A percentile compares a stretch with the other conserved stretches of the same genome.
Evolutionary conservation across 2,888 invertebrate genomes (phyloP).

Genomic region (Xanthorhoe designata): DNA sequence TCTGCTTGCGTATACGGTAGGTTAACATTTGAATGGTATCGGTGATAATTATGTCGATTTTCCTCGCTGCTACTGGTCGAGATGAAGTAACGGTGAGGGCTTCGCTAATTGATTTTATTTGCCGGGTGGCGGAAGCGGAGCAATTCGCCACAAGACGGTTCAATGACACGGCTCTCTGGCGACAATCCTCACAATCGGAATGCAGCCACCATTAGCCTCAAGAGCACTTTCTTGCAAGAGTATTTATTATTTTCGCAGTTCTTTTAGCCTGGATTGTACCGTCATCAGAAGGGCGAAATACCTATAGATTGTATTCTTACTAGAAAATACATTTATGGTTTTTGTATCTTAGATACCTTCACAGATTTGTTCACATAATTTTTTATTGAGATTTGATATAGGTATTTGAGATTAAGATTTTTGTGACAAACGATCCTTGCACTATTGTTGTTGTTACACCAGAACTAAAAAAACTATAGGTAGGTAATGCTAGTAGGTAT

Average conservation of each 20-base stretch:
- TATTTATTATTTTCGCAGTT: constrained; percentile 55
- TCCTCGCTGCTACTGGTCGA: constrained; percentile 34
- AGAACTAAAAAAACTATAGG: too few species aligned
- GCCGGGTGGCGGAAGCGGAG: constrained; percentile 67
- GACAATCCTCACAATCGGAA: constrained; percentile 65
- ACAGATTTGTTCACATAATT: background rate
- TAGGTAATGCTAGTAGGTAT: too few species aligned
- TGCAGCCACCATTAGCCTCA: constrained; percentile 64
- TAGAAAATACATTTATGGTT: background rate
- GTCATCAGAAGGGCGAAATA: constrained; percentile 19
- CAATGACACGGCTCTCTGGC: constrained; percentile 71
- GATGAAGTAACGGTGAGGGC: constrained; percentile 57
- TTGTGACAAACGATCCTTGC: too few species aligned
- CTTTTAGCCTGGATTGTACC: constrained; percentile 43
- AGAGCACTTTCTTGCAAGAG: constrained; percentile 48
- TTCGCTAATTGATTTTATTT: constrained; percentile 73
- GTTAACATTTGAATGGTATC: constrained; percentile 30
- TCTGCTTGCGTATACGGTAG: constrained; percentile 24
- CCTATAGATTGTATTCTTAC: constrained; percentile 2
- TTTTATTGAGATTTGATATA: too few species aligned
- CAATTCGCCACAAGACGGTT: constrained; percentile 72
- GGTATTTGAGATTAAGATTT: too few species aligned
- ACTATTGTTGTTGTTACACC: too few species aligned
- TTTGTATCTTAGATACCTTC: background rate
- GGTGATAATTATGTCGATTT: constrained; percentile 28